Evolutionary conservation across 2,888 invertebrate genomes (phyloP).

Genomic region (Sceliomorpha sp.): DNA sequence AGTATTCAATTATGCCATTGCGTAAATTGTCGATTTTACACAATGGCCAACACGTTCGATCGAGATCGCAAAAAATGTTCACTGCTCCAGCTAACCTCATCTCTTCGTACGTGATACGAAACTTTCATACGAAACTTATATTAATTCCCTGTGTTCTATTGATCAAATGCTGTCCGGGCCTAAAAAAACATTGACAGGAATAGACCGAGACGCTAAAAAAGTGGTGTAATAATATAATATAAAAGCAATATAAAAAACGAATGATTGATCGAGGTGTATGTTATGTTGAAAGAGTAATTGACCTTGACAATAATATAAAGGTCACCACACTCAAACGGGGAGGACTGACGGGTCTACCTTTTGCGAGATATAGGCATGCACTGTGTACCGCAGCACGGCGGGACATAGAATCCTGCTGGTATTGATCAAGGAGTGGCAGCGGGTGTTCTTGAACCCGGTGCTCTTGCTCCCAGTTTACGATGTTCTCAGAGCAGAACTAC

Average conservation of each 20-base stretch:
- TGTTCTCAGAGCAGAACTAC: conserved; percentile 60
- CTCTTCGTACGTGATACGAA: too few species aligned
- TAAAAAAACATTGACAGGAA: too few species aligned
- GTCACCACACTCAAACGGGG: conserved; percentile 42
- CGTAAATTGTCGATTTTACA: too few species aligned
- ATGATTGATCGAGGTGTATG: conserved; percentile 31
- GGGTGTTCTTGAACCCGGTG: conserved; percentile 74
- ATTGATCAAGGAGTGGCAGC: conserved; percentile 75
- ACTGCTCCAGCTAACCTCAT: too few species aligned
- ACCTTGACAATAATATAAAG: conserved; percentile 54
- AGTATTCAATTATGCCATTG: too few species aligned
- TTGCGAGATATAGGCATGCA: conserved; percentile 54
- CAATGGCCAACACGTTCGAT: too few species aligned
- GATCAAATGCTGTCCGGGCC: too few species aligned
- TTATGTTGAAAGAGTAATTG: conserved; percentile 39
- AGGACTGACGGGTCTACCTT: conserved; percentile 33
- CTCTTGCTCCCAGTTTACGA: conserved; percentile 72
- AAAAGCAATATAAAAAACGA: neutral
- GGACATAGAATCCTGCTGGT: conserved; percentile 56
- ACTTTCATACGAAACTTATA: too few species aligned
- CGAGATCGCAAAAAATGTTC: too few species aligned
- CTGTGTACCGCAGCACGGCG: conserved; percentile 42
- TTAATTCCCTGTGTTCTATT: too few species aligned
- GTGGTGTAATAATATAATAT: too few species aligned
- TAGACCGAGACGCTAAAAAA: too few species aligned